A percentile compares a stretch with the other conserved stretches of the same genome.
Conservation (phyloP, 2,888 invertebrate genomes). For the Stenurella melanura region DNA sequence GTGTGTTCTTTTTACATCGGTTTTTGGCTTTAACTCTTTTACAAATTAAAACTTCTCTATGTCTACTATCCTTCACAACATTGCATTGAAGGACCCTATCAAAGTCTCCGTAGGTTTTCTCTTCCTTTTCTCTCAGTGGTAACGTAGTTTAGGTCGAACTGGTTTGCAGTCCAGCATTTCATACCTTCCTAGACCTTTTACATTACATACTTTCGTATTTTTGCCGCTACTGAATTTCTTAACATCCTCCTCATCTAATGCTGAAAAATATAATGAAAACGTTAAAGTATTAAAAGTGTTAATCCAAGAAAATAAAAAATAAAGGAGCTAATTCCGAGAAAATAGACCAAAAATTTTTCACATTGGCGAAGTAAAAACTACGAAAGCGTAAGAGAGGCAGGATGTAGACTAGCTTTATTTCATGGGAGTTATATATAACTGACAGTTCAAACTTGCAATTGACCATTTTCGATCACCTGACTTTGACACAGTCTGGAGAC, state of each 20-base stretch:
- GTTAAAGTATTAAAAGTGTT: neutral
- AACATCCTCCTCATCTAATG: neutral
- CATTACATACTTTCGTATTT: constrained; percentile 41
- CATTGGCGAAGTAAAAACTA: too few species aligned
- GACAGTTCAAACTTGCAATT: too few species aligned
- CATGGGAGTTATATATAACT: too few species aligned
- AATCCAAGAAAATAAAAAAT: neutral
- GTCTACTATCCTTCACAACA: constrained; percentile 35
- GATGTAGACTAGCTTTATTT: too few species aligned
- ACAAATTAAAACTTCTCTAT: constrained; percentile 40
- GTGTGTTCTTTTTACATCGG: neutral
- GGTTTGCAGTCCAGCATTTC: constrained; percentile 37
- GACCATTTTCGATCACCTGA: too few species aligned
- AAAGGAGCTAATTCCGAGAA: too few species aligned
- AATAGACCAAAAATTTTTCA: too few species aligned
- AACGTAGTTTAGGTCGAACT: neutral
- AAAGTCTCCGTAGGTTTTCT: constrained; percentile 13
- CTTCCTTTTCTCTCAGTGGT: neutral
- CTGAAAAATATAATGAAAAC: neutral
- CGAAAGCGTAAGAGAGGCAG: too few species aligned
- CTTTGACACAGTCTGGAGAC: too few species aligned
- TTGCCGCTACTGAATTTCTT: neutral
- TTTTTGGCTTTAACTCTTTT: constrained; percentile 24
- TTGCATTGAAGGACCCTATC: constrained; percentile 45
- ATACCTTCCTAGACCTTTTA: constrained; percentile 30